These are phyloP conservation scores for Trachymyrmex septentrionalis DNA, from an alignment of 1,140 invertebrate species.

Conservation along the genomic window DNA sequence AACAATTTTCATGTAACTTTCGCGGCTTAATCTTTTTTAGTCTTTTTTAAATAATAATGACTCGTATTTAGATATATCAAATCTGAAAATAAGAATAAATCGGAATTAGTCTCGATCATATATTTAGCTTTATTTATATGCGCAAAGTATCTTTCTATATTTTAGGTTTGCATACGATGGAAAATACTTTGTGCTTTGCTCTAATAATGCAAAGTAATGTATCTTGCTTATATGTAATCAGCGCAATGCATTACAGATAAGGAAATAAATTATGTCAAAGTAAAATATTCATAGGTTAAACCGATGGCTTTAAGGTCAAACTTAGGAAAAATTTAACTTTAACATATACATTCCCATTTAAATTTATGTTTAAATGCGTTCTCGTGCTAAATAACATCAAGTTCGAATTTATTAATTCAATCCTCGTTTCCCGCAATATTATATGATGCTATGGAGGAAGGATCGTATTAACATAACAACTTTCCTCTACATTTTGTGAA, in stretches of 20 bases:
- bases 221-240: conserved; percentile 23
- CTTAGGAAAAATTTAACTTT: conserved; percentile 21
- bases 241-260: background rate
- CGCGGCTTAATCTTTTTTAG: too few species aligned
- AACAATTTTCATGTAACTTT: too few species aligned
- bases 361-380: conserved; percentile 8
- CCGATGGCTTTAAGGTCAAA: background rate
- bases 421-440: conserved; percentile 29
- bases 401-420: conserved; percentile 46
- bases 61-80: too few species aligned
- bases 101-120: background rate
- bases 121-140: background rate
- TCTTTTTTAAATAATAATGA: too few species aligned
- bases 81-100: too few species aligned
- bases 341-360: background rate
- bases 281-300: background rate
- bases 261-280: background rate
- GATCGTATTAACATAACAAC: conserved; percentile 23
- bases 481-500: conserved; percentile 39
- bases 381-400: background rate
- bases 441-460: background rate
- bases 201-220: conserved; percentile 22
- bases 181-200: background rate
- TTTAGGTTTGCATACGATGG: background rate
- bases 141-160: background rate